Conservation (phyloP, 2,797 vertebrate genomes). For the Hydrophis major region DNA sequence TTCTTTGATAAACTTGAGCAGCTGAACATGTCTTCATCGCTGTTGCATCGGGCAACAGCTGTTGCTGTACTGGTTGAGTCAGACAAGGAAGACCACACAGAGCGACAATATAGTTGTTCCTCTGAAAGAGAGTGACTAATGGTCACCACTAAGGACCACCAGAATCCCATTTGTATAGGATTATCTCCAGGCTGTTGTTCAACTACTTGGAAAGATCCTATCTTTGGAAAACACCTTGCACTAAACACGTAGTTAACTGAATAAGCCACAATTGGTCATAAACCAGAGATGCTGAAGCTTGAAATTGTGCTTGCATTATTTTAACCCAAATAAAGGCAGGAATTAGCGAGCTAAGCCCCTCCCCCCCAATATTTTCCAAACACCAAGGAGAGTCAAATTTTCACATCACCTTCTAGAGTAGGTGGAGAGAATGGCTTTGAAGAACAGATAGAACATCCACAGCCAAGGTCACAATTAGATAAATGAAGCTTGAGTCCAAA, state of each 20-base stretch:
- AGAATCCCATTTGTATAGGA: background rate
- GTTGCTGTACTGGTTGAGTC: conserved; percentile 49
- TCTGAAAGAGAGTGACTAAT: conserved; percentile 52
- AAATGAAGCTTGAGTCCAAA: background rate
- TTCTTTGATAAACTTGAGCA: conserved; percentile 80
- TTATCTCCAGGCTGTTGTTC: background rate
- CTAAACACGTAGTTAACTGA: background rate
- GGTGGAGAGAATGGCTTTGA: background rate
- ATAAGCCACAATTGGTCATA: background rate
- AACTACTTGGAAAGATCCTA: background rate
- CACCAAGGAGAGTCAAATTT: background rate
- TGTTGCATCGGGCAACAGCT: conserved; percentile 67
- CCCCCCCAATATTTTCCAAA: background rate
- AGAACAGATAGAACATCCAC: background rate
- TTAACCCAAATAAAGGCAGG: background rate
- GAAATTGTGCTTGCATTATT: background rate
- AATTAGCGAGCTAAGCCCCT: background rate
- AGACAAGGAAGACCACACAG: conserved; percentile 83
- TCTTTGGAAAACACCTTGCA: background rate
- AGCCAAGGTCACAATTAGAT: background rate
- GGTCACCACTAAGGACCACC: background rate
- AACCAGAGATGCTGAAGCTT: background rate
- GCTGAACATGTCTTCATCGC: conserved; percentile 82
- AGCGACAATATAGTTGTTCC: conserved; percentile 78
- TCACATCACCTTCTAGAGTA: background rate